Evolutionary conservation across 2,113 vertebrate species (phyloP).

Genomic region (Oxyura jamaicensis): DNA sequence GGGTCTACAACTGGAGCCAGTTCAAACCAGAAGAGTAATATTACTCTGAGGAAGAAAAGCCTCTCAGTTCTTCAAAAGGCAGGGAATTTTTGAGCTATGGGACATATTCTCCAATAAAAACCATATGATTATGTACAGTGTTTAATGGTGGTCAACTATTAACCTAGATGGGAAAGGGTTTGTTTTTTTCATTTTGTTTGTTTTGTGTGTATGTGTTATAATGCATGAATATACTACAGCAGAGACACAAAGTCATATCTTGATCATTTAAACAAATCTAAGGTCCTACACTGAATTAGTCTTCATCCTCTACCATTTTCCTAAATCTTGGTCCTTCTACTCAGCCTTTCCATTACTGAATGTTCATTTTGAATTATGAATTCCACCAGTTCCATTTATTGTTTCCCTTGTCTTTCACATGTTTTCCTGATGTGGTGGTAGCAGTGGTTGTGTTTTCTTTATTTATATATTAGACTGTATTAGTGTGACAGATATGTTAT

Average conservation of each 20-base stretch:
- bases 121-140: background rate
- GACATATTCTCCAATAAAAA: background rate
- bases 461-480: background rate
- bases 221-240: background rate
- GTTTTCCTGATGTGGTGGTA: background rate
- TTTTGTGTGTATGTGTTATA: background rate
- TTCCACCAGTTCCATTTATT: background rate
- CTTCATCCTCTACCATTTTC: background rate
- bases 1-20: background rate
- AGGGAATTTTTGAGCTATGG: background rate
- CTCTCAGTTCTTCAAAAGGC: background rate
- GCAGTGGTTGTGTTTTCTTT: background rate
- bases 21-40: background rate
- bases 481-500: background rate
- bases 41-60: background rate
- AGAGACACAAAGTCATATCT: background rate
- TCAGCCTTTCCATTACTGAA: background rate
- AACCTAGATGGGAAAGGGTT: background rate
- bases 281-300: background rate
- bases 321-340: background rate
- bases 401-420: background rate
- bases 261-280: background rate
- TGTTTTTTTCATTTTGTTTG: background rate
- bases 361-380: background rate
- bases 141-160: background rate